phyloP scores from a whole-genome alignment of 1,140 invertebrate species.

The Meloidogyne chitwoodi region DNA sequence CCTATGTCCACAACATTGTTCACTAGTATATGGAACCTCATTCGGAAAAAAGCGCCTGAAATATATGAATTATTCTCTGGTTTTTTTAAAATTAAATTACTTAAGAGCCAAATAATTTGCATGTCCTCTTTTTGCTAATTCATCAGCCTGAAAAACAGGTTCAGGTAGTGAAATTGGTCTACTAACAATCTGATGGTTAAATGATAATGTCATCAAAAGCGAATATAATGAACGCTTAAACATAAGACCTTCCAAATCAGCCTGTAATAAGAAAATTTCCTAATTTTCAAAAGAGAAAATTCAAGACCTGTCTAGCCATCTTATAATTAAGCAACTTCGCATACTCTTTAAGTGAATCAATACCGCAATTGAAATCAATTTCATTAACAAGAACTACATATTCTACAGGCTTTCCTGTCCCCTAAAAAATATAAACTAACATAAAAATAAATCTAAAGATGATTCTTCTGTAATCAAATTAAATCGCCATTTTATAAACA shows the following conservation, averaged over 20 bases:
- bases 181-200: conserved; percentile 37
- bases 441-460: neutral
- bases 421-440: neutral
- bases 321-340: neutral
- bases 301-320: neutral
- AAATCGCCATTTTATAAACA: too few relatives aligned
- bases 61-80: neutral
- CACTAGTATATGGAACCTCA: conserved; percentile 1
- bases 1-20: neutral
- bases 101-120: conserved; percentile 8
- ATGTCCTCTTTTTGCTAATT: conserved; percentile 18
- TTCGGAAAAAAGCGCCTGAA: conserved; percentile 12
- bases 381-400: conserved; percentile 28
- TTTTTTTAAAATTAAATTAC: neutral
- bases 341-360: neutral
- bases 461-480: neutral
- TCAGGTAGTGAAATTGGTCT: conserved; percentile 16
- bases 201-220: conserved; percentile 26
- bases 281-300: neutral
- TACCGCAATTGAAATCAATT: neutral
- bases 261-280: neutral
- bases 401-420: conserved; percentile 25
- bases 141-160: conserved; percentile 21
- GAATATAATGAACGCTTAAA: neutral
- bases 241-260: neutral